Percentiles rank a stretch among this genome's conserved stretches.
These are phyloP conservation scores for Chloroceryle aenea DNA, from an alignment of 2,113 vertebrate genomes.

Conservation along the genomic window DNA sequence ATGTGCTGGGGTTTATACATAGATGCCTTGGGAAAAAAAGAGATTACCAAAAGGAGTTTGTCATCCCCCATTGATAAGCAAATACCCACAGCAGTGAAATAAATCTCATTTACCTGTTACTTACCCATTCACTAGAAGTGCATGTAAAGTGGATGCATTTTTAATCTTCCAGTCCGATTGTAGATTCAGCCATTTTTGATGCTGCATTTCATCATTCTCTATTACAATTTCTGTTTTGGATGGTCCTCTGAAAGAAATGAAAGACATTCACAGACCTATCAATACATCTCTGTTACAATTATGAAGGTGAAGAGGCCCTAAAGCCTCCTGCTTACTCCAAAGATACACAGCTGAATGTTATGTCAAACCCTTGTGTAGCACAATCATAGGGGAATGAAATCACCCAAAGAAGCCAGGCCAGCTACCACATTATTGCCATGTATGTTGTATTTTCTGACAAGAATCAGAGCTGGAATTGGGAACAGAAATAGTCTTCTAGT, in stretches of 20 bases:
- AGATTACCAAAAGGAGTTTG: not conserved
- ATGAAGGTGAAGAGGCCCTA: not conserved
- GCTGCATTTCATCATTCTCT: constrained; percentile 66
- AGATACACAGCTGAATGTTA: not conserved
- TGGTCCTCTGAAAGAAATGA: constrained; percentile 77
- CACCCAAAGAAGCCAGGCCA: not conserved
- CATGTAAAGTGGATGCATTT: constrained; percentile 84
- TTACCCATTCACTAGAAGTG: constrained; percentile 86
- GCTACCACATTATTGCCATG: not conserved
- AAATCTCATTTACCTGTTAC: constrained; percentile 28
- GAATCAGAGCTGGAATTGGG: not conserved
- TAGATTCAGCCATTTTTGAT: constrained; percentile 86
- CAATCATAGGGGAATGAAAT: not conserved
- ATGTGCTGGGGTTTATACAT: not conserved
- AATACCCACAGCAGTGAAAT: not conserved
- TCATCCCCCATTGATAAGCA: not conserved
- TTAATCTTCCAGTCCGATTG: constrained; percentile 79
- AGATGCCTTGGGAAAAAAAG: not conserved
- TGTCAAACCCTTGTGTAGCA: not conserved
- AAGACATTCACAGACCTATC: not conserved
- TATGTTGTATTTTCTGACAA: not conserved
- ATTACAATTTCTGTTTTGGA: constrained; percentile 75
- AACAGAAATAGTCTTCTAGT: not conserved
- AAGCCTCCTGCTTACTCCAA: not conserved
- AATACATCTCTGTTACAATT: not conserved